Evolutionary conservation across 2,888 invertebrate species (phyloP), one percentile per base, ranked within the genome.

Genomic region (Gari tellinella): DNA sequence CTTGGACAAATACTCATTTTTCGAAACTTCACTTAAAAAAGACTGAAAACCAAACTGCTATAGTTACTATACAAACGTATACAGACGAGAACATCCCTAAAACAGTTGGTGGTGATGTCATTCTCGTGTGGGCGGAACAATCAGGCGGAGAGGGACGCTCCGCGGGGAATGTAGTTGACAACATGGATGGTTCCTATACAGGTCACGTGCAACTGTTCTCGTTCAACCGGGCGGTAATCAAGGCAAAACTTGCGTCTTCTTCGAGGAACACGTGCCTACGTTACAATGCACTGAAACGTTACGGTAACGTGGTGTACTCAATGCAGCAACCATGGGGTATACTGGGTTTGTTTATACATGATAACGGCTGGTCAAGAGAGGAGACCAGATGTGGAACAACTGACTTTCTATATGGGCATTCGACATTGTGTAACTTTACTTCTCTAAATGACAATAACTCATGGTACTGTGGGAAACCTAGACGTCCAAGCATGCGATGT

Each of bases 401-500:
- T 21, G 21, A 31, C 5, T 37, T 21, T 1, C 65, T 72, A 26
- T 65, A 61, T 19, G 62, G 72, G 8, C 62, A 38, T 37, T 25
- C 45, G 17, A n/a, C 49, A n/a, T n/a, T 69, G 25, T 77, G 77
- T 43, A 65, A 77, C 43, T 76, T 72, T 21, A 77, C 72, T 7
- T 4, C 14, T 3, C 15, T 77, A 12, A 77, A 77, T 40, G 72
- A 37, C 8, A 40, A 52, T 12, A 41, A 45, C 26, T 48, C 64
- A 5, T 77, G 77, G 77, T 77, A 45, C 45, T 77, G 77, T 38
- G 72, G 77, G 12, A 23, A 48, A 23, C 77, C 77, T 5, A 57
- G 45, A 43, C n/a, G 40, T n/a, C 15, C 52, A 0, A 19, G n/a
- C 3, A 12, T 72, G 4, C 21, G 3, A 8, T 77, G 77, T 55